Conservation (phyloP, 2,113 vertebrate genomes). For the Strigops habroptila region DNA sequence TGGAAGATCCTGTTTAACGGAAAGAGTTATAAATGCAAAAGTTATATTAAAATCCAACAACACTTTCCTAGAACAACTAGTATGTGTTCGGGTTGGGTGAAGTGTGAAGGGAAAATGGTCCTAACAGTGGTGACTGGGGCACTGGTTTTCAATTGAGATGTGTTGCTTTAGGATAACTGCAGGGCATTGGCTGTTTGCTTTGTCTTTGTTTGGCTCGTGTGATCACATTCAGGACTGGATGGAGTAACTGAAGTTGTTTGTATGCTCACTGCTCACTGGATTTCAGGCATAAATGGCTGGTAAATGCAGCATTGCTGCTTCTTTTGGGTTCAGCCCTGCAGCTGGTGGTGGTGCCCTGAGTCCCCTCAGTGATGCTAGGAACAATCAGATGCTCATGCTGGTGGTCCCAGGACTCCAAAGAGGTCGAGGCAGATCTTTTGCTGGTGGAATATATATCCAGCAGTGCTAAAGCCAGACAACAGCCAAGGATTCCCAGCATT, state of each 20-base stretch:
- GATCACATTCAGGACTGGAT: background rate
- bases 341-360: accelerated
- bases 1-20: background rate
- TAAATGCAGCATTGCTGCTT: accelerated
- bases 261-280: accelerated
- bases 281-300: background rate
- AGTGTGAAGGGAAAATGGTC: background rate
- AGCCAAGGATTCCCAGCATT: background rate
- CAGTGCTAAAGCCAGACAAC: background rate
- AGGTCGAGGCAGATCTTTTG: background rate
- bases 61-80: background rate
- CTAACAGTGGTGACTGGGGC: accelerated
- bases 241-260: background rate
- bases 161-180: background rate
- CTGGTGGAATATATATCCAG: background rate
- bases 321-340: background rate
- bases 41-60: background rate
- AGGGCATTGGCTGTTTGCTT: background rate
- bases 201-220: background rate
- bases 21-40: background rate
- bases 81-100: background rate
- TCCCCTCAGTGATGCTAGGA: background rate
- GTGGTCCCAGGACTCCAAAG: too few species aligned
- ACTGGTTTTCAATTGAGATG: background rate
- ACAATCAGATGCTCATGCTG: background rate